Percentiles rank a stretch among this genome's conserved stretches.
Conservation (phyloP, 2,113 vertebrate genomes). For the Australoheros scitulus region DNA sequence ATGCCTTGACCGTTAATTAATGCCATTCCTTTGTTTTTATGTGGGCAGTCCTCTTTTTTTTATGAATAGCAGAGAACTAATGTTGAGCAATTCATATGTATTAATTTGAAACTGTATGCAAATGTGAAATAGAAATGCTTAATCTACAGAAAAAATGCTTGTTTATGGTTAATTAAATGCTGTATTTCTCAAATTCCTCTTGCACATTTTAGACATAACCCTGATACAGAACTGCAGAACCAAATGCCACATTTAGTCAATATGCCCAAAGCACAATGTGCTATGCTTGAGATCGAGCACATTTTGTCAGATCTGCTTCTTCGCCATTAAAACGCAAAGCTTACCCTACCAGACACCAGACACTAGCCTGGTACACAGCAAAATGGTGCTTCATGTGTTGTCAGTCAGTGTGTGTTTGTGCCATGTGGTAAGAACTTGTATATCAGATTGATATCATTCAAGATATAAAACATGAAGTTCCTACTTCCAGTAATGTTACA, state of each 20-base stretch:
- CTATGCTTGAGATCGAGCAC: not conserved
- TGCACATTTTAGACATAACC: constrained; percentile 21
- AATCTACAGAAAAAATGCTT: too few relatives aligned
- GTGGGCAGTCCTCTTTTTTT: not conserved
- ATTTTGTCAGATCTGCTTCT: constrained; percentile 4
- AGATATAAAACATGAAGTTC: too few relatives aligned
- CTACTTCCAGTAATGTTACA: not conserved
- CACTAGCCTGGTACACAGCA: constrained; percentile 41
- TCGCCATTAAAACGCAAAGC: not conserved
- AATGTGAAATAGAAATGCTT: not conserved
- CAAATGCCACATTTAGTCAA: constrained; percentile 30
- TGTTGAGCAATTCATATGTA: not conserved
- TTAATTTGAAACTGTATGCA: not conserved
- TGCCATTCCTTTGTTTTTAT: not conserved
- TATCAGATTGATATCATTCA: too few relatives aligned
- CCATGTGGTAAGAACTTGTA: constrained; percentile 45
- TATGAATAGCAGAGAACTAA: not conserved
- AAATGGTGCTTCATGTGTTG: not conserved
- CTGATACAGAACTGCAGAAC: constrained; percentile 29
- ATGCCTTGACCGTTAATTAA: not conserved
- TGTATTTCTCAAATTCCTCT: not conserved
- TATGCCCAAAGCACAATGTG: constrained; percentile 2
- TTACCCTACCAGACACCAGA: constrained; percentile 25
- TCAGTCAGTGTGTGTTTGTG: constrained; percentile 50
- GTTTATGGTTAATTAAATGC: too few relatives aligned